Conservation (phyloP, 2,113 vertebrate genomes). For the Lepisosteus osseus region DNA sequence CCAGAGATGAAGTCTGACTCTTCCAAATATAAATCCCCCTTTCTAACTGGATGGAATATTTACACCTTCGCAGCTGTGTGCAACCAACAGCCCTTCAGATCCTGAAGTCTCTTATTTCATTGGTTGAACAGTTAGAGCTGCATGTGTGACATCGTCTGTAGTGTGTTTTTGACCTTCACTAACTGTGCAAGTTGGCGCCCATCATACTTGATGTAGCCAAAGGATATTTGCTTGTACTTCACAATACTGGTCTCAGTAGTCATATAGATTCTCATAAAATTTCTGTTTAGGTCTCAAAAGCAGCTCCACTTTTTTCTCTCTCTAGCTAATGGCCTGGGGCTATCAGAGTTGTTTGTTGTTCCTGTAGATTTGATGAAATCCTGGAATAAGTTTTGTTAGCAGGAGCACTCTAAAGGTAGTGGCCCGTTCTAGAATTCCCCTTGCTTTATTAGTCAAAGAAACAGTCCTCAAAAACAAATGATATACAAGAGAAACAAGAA, state of each 20-base stretch:
- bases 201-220: background rate
- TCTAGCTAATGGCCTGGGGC: background rate
- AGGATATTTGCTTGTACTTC: background rate
- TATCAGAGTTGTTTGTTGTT: background rate
- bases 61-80: background rate
- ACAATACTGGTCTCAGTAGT: background rate
- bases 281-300: background rate
- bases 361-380: conserved; percentile 33
- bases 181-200: background rate
- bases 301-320: conserved; percentile 6
- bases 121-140: no score
- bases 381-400: conserved; percentile 37
- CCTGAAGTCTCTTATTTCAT: background rate
- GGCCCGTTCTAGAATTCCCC: conserved; percentile 46
- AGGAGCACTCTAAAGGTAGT: conserved; percentile 40
- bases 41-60: no score
- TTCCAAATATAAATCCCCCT: background rate
- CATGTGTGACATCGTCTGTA: no score
- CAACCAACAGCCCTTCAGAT: background rate
- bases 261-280: background rate
- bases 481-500: no score
- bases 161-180: background rate
- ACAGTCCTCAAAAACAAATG: no score
- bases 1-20: background rate
- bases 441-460: conserved; percentile 54